These are phyloP conservation scores for Emesis castigata DNA, from an alignment of 2,888 invertebrate species.

Conservation along the genomic window DNA sequence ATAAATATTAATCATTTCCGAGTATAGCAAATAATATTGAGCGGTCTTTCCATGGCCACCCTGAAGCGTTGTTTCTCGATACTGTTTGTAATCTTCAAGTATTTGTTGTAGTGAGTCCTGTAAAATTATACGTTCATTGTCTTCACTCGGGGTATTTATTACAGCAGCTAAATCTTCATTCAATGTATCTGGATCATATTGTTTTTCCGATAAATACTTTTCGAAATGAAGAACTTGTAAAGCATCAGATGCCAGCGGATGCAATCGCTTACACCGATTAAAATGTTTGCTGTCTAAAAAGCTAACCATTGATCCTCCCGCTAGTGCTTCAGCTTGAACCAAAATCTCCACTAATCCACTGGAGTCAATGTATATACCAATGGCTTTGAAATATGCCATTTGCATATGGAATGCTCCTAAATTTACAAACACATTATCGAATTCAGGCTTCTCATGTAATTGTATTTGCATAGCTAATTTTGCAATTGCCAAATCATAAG, in stretches of 20 bases:
- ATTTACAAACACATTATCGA: background rate
- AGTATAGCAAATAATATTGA: constrained; percentile 58
- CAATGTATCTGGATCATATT: background rate
- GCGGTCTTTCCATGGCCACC: constrained; percentile 64
- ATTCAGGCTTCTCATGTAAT: background rate
- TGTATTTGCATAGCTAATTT: constrained; percentile 4
- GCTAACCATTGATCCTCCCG: constrained; percentile 51
- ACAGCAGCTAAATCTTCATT: constrained; percentile 47
- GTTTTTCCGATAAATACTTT: constrained; percentile 62
- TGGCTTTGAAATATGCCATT: background rate
- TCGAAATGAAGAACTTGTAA: constrained; percentile 72
- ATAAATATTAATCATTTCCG: constrained; percentile 41
- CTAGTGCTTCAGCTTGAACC: background rate
- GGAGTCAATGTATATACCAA: background rate
- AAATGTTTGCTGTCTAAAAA: constrained; percentile 74
- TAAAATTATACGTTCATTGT: constrained; percentile 56
- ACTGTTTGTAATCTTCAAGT: constrained; percentile 60
- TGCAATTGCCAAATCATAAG: background rate
- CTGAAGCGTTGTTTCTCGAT: constrained; percentile 44
- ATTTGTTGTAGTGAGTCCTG: constrained; percentile 57
- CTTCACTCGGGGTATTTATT: constrained; percentile 45
- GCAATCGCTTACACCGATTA: constrained; percentile 73
- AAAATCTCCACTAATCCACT: constrained; percentile 4
- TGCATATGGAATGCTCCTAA: background rate
- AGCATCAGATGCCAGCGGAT: constrained; percentile 68